phyloP scores from a whole-genome alignment of 2,113 vertebrate species.

The Xenopus tropicalis region DNA sequence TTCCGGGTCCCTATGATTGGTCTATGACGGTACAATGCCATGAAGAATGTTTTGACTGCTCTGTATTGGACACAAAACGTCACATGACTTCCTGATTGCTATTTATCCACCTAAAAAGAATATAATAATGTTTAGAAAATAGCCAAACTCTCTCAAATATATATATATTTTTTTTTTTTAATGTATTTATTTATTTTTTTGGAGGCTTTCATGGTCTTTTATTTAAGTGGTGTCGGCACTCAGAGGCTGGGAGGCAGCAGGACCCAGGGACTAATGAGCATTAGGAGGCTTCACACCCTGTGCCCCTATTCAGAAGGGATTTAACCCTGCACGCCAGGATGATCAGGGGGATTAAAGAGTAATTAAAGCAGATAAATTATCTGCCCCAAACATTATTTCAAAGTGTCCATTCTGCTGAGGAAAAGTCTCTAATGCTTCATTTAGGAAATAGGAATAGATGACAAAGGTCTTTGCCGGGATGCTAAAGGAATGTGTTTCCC shows the following conservation, averaged over 20 bases:
- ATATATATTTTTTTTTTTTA: too few species aligned
- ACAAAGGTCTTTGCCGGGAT: slow-evolving; percentile 37
- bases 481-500: slow-evolving; percentile 24
- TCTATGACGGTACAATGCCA: too few species aligned
- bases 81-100: too few species aligned
- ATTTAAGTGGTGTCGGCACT: not conserved
- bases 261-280: slow-evolving; percentile 23
- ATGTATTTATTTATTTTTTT: too few species aligned
- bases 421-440: slow-evolving; percentile 65
- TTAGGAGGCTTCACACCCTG: slow-evolving; percentile 58
- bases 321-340: slow-evolving; percentile 77
- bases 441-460: slow-evolving; percentile 59
- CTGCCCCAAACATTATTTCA: slow-evolving; percentile 67
- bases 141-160: too few species aligned
- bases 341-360: slow-evolving; percentile 84
- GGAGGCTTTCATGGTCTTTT: not conserved
- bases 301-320: slow-evolving; percentile 73
- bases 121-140: too few species aligned
- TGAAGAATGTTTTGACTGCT: too few species aligned
- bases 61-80: too few species aligned
- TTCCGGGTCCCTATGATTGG: too few species aligned
- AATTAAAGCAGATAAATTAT: slow-evolving; percentile 80
- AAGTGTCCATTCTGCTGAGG: slow-evolving; percentile 68
- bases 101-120: too few species aligned
- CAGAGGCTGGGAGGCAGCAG: slow-evolving; percentile 16